phyloP scores from a whole-genome alignment of 2,888 invertebrate genomes.

The Sylvicola cinctus region DNA sequence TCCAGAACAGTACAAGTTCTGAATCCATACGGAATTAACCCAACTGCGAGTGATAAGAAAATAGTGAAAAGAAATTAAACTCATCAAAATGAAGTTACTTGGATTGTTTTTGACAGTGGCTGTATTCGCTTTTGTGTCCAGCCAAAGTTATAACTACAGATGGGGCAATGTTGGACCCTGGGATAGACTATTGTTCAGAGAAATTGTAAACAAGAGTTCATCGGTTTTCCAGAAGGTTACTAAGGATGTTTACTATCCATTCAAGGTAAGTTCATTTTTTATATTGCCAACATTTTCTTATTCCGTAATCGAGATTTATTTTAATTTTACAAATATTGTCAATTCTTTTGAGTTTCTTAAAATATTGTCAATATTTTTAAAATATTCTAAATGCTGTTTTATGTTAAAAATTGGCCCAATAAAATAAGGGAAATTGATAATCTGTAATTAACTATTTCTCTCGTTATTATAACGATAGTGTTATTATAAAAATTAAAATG shows the following conservation, averaged over 20 bases:
- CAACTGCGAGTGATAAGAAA: too few relatives aligned
- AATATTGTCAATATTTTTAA: too few relatives aligned
- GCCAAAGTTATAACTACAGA: conserved; percentile 11
- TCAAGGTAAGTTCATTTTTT: conserved; percentile 5
- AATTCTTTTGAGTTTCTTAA: too few relatives aligned
- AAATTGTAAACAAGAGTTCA: conserved; percentile 12
- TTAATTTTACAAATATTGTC: too few relatives aligned
- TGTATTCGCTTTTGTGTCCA: neutral
- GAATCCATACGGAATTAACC: too few relatives aligned
- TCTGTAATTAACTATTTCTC: too few relatives aligned
- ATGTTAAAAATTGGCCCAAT: neutral
- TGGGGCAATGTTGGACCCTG: conserved; percentile 10
- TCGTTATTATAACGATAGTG: too few relatives aligned
- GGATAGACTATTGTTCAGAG: conserved; percentile 9
- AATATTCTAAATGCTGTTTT: neutral
- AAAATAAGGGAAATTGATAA: too few relatives aligned
- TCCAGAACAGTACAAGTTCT: neutral
- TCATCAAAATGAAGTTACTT: neutral
- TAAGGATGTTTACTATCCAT: conserved; percentile 11
- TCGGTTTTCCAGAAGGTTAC: conserved; percentile 12
- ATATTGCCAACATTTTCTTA: too few relatives aligned
- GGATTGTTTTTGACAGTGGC: neutral
- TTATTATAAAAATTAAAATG: too few relatives aligned
- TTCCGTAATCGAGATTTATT: too few relatives aligned
- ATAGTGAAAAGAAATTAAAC: neutral